Evolutionary conservation across 2,797 vertebrate genomes (phyloP), one percentile per base, ranked within the genome.

Genomic region (Benthosema pterotum): DNA sequence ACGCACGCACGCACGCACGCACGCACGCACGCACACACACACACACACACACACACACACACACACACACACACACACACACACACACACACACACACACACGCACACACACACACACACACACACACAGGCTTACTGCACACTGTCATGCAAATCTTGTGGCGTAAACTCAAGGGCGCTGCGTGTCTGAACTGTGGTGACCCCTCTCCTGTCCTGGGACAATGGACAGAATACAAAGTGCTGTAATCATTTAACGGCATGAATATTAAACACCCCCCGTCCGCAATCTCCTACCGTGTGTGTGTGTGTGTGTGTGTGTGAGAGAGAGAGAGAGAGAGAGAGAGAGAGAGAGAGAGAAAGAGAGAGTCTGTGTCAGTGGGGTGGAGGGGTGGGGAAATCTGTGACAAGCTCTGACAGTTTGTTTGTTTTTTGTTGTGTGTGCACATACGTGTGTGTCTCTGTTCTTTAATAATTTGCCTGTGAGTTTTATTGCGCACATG

Each of bases 211-310:
- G 69, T 78, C 74, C 77, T 65, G 59, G 53, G 53, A 80, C 22
- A 25, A 73, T 65, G 79, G 64, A 68, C 61, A 66, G 83, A 88
- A 88, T 87, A 87, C 85, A 75, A 86, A 91, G 82, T 42, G 75
- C 63, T 51, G 67, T 63, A 70, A 85, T 80, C 75, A 65, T 77
- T 87, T 75, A 75, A 75, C 64, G 61, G 72, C 63, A 67, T 80
- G 84, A 83, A 86, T 89, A 87, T 83, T 85, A 86, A 90, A 77
- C 75, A 86, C 66, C 32, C 32, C 62, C 77, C 62, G 59, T 74
- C 77, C 73, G 68, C 57, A 68, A 65, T 75, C 52, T 69, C 60
- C 49, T 60, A 7, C 32, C 2, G 0, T 53, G 5, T 61, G 32
- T 60, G 50, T 54, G 60, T 54, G 47, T 67, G 63, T 76, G 48